Base-by-base conservation (phyloP, 2,797 vertebrate species). In the Rhinophrynus dorsalis region DNA sequence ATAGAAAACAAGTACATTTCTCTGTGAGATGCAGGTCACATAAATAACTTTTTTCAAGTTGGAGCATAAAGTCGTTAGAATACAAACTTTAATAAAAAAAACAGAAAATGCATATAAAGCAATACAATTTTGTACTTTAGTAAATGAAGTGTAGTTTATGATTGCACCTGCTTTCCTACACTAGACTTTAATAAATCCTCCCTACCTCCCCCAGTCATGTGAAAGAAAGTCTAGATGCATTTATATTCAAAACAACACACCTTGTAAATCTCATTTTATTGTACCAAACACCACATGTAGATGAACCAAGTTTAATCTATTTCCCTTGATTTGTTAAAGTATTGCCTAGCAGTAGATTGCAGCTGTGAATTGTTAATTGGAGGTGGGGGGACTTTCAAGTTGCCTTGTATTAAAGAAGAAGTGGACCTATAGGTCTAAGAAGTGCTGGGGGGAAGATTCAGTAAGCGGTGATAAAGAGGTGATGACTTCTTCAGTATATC, bases 241-340 rank as follows among this genome's bases (percentile, higher is more conserved):
- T 60, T 52, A 62, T 60, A 73, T 67, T 66, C 61, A 11, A 47
- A 54, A 51, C 70, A 66, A 27, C 62, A 17, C 20, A 33, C 17
- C 21, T 24, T 42, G 33, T 54, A 73, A 73, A 73, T 73, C 45
- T 50, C 62, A 59, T 56, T 66, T 66, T 60, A 73, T 73, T 52
- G 70, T 66, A 57, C 47, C 42, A 30, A 35, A 37, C 27, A 45
- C 52, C 20, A 58, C 61, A 65, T 59, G 61, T 35, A 60, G 70
- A 67, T 66, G 62, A 51, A 54, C 35, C 57, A 35, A 26, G 27
- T 60, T 54, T 73, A 52, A 72, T 65, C 54, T 65, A 30, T 51
- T 51, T 59, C 11, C 35, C 44, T 44, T 44, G 61, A 52, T 59
- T 72, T 72, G 35, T 47, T 50, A 59, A 57, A 65, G 44, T 66